phyloP scores from a whole-genome alignment of 2,797 vertebrate species.

The Xenopus petersii region DNA sequence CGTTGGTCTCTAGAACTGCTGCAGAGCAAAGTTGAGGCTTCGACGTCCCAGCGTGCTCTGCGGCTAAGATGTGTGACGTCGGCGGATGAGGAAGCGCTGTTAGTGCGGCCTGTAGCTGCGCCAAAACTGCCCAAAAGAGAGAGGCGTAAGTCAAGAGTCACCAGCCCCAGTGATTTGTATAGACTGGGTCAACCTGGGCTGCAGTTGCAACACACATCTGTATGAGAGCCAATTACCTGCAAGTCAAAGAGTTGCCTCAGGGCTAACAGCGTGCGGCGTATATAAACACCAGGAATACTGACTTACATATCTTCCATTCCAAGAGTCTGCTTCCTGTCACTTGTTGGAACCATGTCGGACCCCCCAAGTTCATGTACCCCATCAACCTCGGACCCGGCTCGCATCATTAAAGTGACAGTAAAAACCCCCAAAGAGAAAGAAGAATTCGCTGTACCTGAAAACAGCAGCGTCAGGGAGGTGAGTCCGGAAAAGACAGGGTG shows the following conservation, averaged over 20 bases:
- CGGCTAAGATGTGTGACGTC: conserved; percentile 26
- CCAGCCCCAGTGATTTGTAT: too few species aligned
- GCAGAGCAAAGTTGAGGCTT: neutral
- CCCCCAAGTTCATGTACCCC: neutral
- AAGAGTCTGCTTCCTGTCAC: neutral
- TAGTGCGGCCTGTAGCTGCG: conserved; percentile 37
- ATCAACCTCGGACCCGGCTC: conserved; percentile 42
- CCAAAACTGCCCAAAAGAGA: neutral
- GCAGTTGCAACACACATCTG: too few species aligned
- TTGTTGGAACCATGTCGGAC: conserved; percentile 26
- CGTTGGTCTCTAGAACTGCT: too few species aligned
- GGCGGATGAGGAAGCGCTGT: conserved; percentile 44
- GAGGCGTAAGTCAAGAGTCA: neutral
- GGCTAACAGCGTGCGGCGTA: too few species aligned
- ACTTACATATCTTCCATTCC: too few species aligned
- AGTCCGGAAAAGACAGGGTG: conserved; percentile 34
- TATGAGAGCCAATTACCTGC: too few species aligned
- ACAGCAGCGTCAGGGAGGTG: conserved; percentile 79
- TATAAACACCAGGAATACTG: too few species aligned
- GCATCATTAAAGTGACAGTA: conserved; percentile 74
- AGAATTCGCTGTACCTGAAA: conserved; percentile 72
- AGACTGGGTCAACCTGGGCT: too few species aligned
- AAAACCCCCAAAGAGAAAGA: conserved; percentile 74
- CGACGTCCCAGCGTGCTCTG: conserved; percentile 10
- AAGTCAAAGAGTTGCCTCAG: too few species aligned